A percentile compares a stretch with the other conserved stretches of the same genome.
Conservation (phyloP, 2,797 vertebrate species). For the Enoplosus armatus region DNA sequence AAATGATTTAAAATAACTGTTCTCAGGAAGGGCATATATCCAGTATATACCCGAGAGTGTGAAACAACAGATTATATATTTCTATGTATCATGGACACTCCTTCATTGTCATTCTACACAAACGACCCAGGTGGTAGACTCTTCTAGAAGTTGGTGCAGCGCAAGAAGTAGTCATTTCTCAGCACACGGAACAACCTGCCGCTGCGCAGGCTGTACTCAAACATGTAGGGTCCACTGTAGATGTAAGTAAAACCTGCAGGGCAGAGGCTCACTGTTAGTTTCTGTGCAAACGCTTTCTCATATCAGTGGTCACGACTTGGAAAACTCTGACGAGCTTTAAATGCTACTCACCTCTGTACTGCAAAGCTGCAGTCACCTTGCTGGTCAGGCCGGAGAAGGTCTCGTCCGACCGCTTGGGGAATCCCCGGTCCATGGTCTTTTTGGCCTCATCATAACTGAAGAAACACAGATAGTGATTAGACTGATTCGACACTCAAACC, state of each 20-base stretch:
- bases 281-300: neutral
- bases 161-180: conserved; percentile 73
- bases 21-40: neutral
- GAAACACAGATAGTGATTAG: conserved; percentile 16
- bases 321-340: neutral
- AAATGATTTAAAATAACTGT: neutral
- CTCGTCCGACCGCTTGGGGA: conserved; percentile 73
- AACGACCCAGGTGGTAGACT: neutral
- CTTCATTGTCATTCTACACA: conserved; percentile 15
- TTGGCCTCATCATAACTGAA: conserved; percentile 87
- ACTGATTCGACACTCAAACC: neutral
- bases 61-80: conserved; percentile 4
- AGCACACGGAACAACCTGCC: conserved; percentile 57
- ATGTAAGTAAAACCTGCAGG: conserved; percentile 76
- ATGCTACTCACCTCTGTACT: conserved; percentile 81
- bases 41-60: neutral
- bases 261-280: conserved; percentile 22
- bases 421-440: conserved; percentile 83
- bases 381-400: conserved; percentile 81
- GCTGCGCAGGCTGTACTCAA: conserved; percentile 64
- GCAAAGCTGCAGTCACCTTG: conserved; percentile 86
- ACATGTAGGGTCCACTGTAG: conserved; percentile 75
- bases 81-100: neutral
- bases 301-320: neutral
- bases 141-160: conserved; percentile 74